phyloP scores from a whole-genome alignment of 1,140 invertebrate species.

The Euura saliciscinereae region DNA sequence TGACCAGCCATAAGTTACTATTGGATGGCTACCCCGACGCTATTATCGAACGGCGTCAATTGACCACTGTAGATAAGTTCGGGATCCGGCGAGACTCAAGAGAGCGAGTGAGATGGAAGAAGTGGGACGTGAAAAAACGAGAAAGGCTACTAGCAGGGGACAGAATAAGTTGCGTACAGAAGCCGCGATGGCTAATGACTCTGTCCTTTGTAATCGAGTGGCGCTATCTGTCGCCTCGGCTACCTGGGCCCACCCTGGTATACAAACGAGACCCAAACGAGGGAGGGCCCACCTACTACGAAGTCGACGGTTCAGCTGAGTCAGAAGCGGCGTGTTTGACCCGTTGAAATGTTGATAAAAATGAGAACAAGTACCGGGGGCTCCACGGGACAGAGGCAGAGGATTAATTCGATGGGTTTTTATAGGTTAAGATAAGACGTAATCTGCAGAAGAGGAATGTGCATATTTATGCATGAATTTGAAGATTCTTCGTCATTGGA shows the following conservation, averaged over 20 bases:
- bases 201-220: slow-evolving; percentile 60
- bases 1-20: background rate
- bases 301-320: slow-evolving; percentile 37
- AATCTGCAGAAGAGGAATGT: background rate
- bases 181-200: slow-evolving; percentile 62
- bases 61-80: slow-evolving; percentile 1
- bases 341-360: background rate
- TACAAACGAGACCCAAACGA: slow-evolving; percentile 38
- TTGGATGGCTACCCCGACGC: background rate
- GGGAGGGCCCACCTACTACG: slow-evolving; percentile 57
- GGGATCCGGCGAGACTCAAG: background rate
- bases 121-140: slow-evolving; percentile 12
- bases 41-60: background rate
- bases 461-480: background rate
- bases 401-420: background rate
- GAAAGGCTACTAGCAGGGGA: background rate
- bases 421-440: background rate
- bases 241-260: slow-evolving; percentile 61
- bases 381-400: background rate
- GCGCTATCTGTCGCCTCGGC: slow-evolving; percentile 57
- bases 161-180: slow-evolving; percentile 47
- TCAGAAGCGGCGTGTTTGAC: background rate
- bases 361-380: background rate
- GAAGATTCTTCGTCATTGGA: background rate
- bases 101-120: background rate